Conservation (phyloP, 2,113 vertebrate genomes). For the Formicarius rufipectus region DNA sequence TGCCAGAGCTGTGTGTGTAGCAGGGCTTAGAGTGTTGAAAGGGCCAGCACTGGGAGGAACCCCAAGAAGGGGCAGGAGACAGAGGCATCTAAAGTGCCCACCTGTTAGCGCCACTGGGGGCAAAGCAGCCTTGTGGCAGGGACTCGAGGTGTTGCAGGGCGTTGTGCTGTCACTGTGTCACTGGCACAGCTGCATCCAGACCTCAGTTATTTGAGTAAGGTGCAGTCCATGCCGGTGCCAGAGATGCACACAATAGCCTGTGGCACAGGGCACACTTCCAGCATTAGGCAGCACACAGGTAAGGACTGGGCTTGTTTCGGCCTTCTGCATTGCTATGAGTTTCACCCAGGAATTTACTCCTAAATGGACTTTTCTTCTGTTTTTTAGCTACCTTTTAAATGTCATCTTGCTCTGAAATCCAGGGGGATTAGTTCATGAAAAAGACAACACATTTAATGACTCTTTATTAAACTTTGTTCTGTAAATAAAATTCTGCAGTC, state of each 20-base stretch:
- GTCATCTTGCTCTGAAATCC: neutral
- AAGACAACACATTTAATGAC: neutral
- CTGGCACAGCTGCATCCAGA: neutral
- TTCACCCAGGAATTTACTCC: neutral
- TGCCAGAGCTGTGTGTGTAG: neutral
- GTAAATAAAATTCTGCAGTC: neutral
- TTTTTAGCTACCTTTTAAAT: neutral
- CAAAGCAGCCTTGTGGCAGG: neutral
- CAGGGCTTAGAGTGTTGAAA: fast-evolving
- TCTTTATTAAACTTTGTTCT: neutral
- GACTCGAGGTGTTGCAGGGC: neutral
- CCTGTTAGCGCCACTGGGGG: neutral
- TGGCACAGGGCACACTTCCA: neutral
- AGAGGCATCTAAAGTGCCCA: neutral
- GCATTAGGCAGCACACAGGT: neutral
- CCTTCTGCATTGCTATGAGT: neutral
- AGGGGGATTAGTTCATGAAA: neutral
- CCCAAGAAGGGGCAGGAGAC: neutral
- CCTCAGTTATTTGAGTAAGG: neutral
- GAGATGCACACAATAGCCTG: fast-evolving
- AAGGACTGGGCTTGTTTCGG: neutral
- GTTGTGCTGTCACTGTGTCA: neutral
- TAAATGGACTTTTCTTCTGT: neutral
- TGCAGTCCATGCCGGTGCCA: neutral
- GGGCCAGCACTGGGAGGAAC: fast-evolving